A percentile compares a stretch with the other conserved stretches of the same genome.
Evolutionary conservation across 2,888 invertebrate genomes (phyloP).

Genomic region (Lapara coniferarum): DNA sequence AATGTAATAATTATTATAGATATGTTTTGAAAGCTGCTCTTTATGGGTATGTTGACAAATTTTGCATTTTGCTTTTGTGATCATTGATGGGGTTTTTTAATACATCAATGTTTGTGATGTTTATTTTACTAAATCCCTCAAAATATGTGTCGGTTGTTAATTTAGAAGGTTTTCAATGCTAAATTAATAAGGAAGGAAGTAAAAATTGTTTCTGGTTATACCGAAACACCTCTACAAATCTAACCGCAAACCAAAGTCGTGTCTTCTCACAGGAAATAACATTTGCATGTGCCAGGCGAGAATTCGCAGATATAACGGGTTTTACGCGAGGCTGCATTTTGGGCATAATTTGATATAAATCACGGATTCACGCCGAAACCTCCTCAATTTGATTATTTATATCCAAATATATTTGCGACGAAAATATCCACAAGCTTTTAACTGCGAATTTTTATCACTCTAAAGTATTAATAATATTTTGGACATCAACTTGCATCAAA

Average conservation of each 20-base stretch:
- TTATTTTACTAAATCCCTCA: too few species aligned
- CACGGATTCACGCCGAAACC: neutral
- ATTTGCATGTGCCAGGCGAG: constrained; percentile 11
- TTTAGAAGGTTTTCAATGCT: too few species aligned
- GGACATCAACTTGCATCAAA: too few species aligned
- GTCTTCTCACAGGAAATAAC: constrained; percentile 14
- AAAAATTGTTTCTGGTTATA: neutral
- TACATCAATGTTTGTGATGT: too few species aligned
- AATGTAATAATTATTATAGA: neutral
- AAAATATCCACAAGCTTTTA: neutral
- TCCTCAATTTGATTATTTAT: neutral
- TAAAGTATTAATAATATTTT: too few species aligned
- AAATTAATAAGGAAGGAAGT: neutral
- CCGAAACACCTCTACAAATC: neutral
- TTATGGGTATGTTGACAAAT: too few species aligned
- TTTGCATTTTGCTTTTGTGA: too few species aligned
- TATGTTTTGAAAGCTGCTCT: too few species aligned
- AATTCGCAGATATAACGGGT: neutral
- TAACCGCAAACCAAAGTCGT: neutral
- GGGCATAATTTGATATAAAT: neutral
- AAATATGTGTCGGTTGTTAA: too few species aligned
- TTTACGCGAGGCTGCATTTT: neutral
- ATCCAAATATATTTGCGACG: neutral
- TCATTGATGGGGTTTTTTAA: too few species aligned
- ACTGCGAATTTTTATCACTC: too few species aligned